Conservation (phyloP, 2,113 vertebrate species). For the Onychorhynchus coronatus region DNA sequence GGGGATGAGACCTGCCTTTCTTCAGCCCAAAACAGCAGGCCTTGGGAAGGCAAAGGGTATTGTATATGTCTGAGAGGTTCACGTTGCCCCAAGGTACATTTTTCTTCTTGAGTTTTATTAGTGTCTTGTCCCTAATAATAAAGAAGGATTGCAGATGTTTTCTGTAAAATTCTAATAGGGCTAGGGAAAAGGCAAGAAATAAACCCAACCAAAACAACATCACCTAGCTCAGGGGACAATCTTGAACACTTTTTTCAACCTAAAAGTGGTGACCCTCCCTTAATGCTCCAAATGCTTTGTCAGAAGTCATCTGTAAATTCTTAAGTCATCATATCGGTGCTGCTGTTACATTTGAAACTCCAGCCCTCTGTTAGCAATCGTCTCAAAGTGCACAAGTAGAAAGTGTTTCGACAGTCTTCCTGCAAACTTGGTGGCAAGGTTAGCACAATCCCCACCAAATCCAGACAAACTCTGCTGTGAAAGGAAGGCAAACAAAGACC, state of each 20-base stretch:
- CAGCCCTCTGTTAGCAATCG: background rate
- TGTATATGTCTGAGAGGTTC: background rate
- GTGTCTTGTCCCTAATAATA: background rate
- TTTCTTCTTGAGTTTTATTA: background rate
- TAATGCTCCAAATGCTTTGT: background rate
- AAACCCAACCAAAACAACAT: background rate
- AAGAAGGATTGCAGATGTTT: background rate
- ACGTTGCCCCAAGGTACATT: background rate
- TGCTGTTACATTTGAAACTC: background rate
- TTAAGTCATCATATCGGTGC: background rate
- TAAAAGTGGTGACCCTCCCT: background rate
- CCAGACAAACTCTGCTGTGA: slow-evolving; percentile 23
- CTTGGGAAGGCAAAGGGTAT: background rate
- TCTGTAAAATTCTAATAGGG: background rate
- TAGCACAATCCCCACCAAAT: background rate
- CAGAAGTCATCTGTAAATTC: background rate
- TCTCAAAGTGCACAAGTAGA: background rate
- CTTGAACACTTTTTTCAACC: background rate
- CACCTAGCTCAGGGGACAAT: background rate
- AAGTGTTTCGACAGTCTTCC: background rate
- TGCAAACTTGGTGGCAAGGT: slow-evolving; percentile 2
- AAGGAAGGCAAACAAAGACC: slow-evolving; percentile 31
- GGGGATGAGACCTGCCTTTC: background rate
- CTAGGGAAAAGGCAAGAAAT: background rate
- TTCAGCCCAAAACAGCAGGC: background rate